These are phyloP conservation scores for Aphidius colemani DNA, from an alignment of 2,888 invertebrate species.

Conservation along the genomic window DNA sequence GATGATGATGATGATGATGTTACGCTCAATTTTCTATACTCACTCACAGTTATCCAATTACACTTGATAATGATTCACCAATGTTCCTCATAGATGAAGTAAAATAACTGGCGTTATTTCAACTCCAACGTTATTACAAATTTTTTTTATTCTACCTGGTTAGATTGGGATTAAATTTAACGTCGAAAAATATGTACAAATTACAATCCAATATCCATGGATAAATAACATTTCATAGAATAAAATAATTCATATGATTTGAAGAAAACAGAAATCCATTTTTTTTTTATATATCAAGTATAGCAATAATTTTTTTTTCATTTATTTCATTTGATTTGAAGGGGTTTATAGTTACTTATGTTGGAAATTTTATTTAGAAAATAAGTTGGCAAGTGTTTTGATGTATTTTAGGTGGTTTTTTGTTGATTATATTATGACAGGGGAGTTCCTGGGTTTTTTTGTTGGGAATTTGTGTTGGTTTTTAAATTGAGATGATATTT, in stretches of 20 bases:
- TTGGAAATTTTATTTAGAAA: too few species aligned
- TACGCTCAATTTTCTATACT: conserved; percentile 39
- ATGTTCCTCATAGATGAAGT: conserved; percentile 32
- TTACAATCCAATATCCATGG: too few species aligned
- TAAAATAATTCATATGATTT: too few species aligned
- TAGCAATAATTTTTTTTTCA: too few species aligned
- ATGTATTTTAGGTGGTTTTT: neutral
- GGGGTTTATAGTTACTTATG: too few species aligned
- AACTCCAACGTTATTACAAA: conserved; percentile 16
- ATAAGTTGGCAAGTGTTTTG: too few species aligned
- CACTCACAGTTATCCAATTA: conserved; percentile 39
- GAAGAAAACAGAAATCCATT: too few species aligned
- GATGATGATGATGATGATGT: conserved; percentile 25
- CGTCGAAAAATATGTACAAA: too few species aligned
- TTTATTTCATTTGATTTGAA: too few species aligned
- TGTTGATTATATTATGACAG: neutral
- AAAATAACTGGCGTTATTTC: conserved; percentile 31
- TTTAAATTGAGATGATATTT: neutral
- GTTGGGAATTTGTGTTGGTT: neutral
- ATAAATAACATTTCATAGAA: too few species aligned
- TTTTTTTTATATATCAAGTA: too few species aligned
- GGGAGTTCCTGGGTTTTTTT: neutral
- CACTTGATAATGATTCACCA: conserved; percentile 31
- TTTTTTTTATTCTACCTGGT: conserved; percentile 20
- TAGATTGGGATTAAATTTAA: conserved; percentile 5